Conservation (phyloP, 2,797 vertebrate genomes). For the Thripadectes ignobilis region DNA sequence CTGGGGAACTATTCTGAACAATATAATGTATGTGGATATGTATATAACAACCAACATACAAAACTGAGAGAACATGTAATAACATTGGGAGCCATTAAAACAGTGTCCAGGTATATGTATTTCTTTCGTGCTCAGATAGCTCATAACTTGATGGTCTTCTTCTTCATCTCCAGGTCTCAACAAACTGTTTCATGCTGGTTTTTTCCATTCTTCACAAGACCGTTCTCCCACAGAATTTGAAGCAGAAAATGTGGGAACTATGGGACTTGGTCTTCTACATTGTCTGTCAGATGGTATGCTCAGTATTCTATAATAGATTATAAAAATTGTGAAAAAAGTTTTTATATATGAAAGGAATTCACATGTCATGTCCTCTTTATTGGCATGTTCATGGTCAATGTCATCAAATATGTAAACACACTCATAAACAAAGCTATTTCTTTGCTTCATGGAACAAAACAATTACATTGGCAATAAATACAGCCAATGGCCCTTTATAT, state of each 20-base stretch:
- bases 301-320: background rate
- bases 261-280: background rate
- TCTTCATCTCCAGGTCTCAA: no score
- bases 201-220: no score
- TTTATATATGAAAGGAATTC: background rate
- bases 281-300: background rate
- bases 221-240: background rate
- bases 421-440: background rate
- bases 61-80: no score
- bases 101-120: no score
- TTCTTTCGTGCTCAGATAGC: no score
- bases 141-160: no score
- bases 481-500: background rate
- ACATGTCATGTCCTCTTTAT: background rate
- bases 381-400: background rate
- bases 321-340: background rate
- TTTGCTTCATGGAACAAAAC: background rate
- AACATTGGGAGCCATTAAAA: no score
- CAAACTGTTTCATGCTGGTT: no score
- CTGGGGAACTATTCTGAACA: no score
- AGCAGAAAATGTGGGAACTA: background rate
- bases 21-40: no score
- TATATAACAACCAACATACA: no score
- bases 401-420: background rate
- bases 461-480: background rate